Conservation (phyloP, 2,113 vertebrate species). For the Sphaerodactylus townsendi region DNA sequence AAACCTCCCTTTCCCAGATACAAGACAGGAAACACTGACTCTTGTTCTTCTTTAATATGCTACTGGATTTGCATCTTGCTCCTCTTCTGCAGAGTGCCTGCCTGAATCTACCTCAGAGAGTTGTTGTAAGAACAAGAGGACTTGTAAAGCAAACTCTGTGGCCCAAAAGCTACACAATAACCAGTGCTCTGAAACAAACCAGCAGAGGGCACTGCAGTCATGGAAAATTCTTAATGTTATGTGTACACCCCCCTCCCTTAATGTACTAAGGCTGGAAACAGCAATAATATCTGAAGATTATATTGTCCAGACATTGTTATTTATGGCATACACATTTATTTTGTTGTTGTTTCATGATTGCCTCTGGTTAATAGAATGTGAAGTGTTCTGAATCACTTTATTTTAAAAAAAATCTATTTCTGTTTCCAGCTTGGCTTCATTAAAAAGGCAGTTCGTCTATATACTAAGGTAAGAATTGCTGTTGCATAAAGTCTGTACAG, state of each 20-base stretch:
- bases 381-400: background rate
- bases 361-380: background rate
- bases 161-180: background rate
- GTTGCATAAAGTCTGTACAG: background rate
- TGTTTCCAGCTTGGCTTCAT: background rate
- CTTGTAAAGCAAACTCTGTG: background rate
- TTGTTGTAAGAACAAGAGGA: background rate
- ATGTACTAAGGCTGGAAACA: background rate
- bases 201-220: background rate
- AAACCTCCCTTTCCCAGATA: background rate
- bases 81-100: background rate
- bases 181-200: background rate
- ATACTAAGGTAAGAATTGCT: background rate
- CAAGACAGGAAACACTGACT: too few relatives aligned
- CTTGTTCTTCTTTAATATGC: too few relatives aligned
- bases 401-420: background rate
- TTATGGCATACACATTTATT: background rate
- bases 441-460: background rate
- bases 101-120: too few relatives aligned
- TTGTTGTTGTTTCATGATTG: background rate
- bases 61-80: too few relatives aligned
- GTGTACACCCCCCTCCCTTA: background rate
- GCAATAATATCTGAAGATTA: background rate
- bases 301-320: background rate
- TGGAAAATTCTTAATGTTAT: background rate